Evolutionary conservation across 2,113 vertebrate species (phyloP).

Genomic region (Glaucomys volans): DNA sequence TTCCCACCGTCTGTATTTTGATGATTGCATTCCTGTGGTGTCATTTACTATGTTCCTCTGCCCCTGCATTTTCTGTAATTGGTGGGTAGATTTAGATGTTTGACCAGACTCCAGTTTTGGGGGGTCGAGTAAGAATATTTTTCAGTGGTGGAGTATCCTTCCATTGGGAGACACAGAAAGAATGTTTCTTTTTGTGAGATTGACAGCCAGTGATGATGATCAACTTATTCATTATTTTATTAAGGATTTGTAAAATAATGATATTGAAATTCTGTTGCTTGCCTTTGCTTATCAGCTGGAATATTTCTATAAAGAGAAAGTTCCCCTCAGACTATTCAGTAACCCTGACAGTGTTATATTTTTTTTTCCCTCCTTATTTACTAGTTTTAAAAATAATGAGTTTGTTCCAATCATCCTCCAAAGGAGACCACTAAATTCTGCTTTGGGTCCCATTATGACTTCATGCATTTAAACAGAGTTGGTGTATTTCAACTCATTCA

Average conservation of each 20-base stretch:
- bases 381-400: neutral
- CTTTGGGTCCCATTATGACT: neutral
- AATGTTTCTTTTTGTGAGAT: neutral
- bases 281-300: neutral
- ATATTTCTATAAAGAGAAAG: neutral
- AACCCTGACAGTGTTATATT: neutral
- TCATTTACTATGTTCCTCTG: neutral
- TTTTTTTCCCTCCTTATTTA: neutral
- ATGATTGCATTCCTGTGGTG: neutral
- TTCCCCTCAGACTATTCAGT: accelerated
- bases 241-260: neutral
- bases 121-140: neutral
- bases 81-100: neutral
- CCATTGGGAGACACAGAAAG: neutral
- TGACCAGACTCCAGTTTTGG: neutral
- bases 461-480: neutral
- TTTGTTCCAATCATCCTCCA: neutral
- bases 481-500: neutral
- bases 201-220: neutral
- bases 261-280: neutral
- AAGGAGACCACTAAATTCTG: neutral
- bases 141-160: neutral
- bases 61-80: neutral
- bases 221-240: neutral
- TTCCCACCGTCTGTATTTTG: neutral